Conservation (phyloP, 2,113 vertebrate species). For the Leuciscus idus region DNA sequence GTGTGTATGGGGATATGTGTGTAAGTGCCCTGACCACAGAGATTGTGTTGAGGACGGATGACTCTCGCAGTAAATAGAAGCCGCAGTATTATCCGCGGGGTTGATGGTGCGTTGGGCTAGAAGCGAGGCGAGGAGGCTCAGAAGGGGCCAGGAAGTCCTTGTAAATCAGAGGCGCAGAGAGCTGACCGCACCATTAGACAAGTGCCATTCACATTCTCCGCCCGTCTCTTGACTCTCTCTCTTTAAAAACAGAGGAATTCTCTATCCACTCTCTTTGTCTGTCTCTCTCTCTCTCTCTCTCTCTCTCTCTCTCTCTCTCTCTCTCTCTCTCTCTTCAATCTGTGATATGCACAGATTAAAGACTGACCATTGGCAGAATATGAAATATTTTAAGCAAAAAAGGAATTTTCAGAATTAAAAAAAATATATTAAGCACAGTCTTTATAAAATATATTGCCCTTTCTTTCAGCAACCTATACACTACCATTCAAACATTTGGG, state of each 20-base stretch:
- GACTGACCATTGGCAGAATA: neutral
- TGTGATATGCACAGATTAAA: constrained; percentile 13
- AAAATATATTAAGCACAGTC: neutral
- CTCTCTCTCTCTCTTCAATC: neutral
- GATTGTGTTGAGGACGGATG: constrained; percentile 14
- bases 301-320: constrained; percentile 9
- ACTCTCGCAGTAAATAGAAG: constrained; percentile 29
- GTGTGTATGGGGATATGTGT: neutral
- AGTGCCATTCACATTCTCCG: constrained; percentile 42
- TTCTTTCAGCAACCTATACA: neutral
- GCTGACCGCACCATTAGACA: constrained; percentile 41
- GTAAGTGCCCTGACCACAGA: constrained; percentile 1
- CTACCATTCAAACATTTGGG: neutral
- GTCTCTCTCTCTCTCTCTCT: neutral
- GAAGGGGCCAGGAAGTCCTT: constrained; percentile 37
- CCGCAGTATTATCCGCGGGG: neutral
- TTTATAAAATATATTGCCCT: too few relatives aligned
- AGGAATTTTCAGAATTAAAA: neutral
- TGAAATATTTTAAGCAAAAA: neutral
- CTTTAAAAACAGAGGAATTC: constrained; percentile 1
- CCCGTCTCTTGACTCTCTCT: constrained; percentile 32
- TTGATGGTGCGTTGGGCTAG: constrained; percentile 21
- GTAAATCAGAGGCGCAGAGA: constrained; percentile 43
- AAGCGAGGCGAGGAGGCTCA: neutral
- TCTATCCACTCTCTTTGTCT: neutral